These are phyloP conservation scores for Varecia variegata DNA, from an alignment of 2,797 vertebrate genomes.

Conservation along the genomic window DNA sequence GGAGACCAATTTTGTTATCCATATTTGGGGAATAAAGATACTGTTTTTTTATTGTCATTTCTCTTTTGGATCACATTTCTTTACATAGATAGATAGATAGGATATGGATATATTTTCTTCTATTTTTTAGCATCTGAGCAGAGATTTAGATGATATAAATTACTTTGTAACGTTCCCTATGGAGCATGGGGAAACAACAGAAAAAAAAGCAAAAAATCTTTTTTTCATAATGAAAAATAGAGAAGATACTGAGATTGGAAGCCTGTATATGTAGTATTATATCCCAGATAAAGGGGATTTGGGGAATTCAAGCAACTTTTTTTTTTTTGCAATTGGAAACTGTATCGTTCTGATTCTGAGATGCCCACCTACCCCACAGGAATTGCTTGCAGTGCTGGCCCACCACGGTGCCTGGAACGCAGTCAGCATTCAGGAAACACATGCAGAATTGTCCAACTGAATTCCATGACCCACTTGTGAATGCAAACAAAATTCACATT, in stretches of 20 bases:
- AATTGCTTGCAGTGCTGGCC: background rate
- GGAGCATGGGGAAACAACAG: background rate
- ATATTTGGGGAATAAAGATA: background rate
- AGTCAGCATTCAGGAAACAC: background rate
- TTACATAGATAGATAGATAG: background rate
- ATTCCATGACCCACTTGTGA: background rate
- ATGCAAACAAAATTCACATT: background rate
- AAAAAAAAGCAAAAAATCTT: background rate
- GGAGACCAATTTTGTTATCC: background rate
- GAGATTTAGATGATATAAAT: conserved; percentile 18
- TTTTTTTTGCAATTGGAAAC: background rate
- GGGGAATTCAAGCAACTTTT: background rate
- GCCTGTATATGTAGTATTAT: background rate
- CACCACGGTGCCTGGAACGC: rapidly evolving
- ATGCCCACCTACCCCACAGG: background rate
- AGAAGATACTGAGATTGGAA: background rate
- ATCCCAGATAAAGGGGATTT: background rate
- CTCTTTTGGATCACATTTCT: background rate
- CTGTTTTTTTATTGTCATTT: background rate
- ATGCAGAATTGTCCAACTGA: background rate
- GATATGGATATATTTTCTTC: background rate
- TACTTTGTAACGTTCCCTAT: background rate
- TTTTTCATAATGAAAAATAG: background rate
- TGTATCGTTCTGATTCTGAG: background rate
- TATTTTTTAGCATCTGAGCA: background rate